phyloP scores from a whole-genome alignment of 2,113 vertebrate genomes.

The Catharus bicknelli region DNA sequence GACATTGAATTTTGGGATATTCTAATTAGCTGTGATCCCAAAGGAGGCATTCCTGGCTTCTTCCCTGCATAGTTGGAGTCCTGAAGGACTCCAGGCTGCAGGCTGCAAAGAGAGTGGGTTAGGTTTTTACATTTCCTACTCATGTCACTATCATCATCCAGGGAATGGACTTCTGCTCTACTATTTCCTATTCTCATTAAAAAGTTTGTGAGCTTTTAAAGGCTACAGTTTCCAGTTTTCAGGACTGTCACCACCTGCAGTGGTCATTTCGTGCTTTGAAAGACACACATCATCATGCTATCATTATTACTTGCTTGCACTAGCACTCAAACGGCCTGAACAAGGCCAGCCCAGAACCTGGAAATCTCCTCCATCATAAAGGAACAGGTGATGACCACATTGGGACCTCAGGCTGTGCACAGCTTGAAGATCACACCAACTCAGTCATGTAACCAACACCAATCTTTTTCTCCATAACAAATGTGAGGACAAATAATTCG shows the following conservation, averaged over 20 bases:
- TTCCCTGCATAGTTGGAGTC: constrained; percentile 5
- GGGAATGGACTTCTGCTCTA: constrained; percentile 41
- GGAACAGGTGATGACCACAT: background rate
- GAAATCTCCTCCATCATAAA: background rate
- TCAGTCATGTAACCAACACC: background rate
- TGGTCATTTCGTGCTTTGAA: background rate
- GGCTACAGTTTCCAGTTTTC: constrained; percentile 5
- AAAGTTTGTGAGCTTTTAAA: constrained; percentile 15
- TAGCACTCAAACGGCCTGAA: background rate
- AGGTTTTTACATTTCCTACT: constrained; percentile 54
- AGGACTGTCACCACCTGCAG: constrained; percentile 6
- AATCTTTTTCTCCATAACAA: background rate
- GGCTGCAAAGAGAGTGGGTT: background rate
- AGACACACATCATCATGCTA: background rate
- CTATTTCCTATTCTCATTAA: constrained; percentile 38
- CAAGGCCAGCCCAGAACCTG: background rate
- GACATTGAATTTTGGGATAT: constrained; percentile 49
- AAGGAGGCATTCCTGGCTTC: constrained; percentile 10
- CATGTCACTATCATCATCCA: background rate
- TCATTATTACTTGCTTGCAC: background rate
- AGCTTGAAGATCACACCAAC: background rate
- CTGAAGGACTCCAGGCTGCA: constrained; percentile 50
- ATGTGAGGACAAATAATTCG: background rate
- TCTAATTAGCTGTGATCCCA: constrained; percentile 25
- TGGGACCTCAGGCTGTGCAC: background rate